Evolutionary conservation across 2,797 vertebrate genomes (phyloP), one percentile per base, ranked within the genome.

Genomic region (Numenius phaeopus): DNA sequence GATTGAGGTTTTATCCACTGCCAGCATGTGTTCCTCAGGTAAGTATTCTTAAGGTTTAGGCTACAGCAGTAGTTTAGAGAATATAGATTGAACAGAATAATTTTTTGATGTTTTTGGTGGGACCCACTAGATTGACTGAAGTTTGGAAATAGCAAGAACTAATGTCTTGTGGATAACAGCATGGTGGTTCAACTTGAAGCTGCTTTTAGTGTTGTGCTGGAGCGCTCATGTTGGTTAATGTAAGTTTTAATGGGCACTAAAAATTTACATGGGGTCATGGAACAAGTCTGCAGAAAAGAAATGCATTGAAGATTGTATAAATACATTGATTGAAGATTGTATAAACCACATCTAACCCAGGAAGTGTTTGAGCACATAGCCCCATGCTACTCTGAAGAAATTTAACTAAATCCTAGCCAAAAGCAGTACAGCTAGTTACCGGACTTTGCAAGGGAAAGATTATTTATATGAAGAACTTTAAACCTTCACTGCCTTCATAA

Each of bases 191-290:
- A 94, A 77, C 34, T 66, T 86, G 61, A 58, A 81, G n/a, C 20
- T 76, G 24, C 17, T 83, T 76, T 91, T 72, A 58, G 12, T 54
- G 9, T 42, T 79, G n/a, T n/a, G 9, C n/a, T 91, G 42, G 14
- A 54, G 47, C 0, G 0, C 50, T 85, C 5, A 1, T 15, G 9
- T 47, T 89, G 9, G 5, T 72, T 85, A 49, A 27, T 9, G 0
- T 44, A 69, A 52, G 8, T 77, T 82, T 59, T 79, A 77, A 34
- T 32, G 17, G 21, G 4, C 34, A 24, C 22, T 72, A 34, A 46
- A 89, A 47, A 40, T 65, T 76, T 82, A 21, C 39, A 17, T 50
- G 40, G 24, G 32, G 17, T 61, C n/a, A 15, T 30, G 22, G 55
- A 73, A 64, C 6, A 77, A 71, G 13, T 44, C 52, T 64, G 8